Conservation (phyloP, 1,140 invertebrate genomes). For the Drosophila baimaii region DNA sequence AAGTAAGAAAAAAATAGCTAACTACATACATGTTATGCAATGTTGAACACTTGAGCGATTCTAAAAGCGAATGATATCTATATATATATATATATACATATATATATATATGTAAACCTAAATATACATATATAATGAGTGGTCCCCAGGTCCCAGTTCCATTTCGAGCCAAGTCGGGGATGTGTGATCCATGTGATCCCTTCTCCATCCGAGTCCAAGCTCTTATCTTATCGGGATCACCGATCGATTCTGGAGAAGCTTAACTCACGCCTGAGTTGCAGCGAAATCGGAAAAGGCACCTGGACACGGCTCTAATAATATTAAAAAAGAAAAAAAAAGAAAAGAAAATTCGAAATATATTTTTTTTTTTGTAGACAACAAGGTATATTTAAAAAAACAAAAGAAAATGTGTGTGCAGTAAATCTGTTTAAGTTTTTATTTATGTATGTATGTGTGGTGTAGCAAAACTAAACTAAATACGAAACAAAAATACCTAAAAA, state of each 20-base stretch:
- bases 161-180: slow-evolving; percentile 4
- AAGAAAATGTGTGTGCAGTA: slow-evolving; percentile 76
- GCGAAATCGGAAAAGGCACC: slow-evolving; percentile 1
- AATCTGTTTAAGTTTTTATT: slow-evolving; percentile 82
- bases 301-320: slow-evolving; percentile 3
- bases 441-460: slow-evolving; percentile 74
- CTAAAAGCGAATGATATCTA: slow-evolving; percentile 52
- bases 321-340: slow-evolving; percentile 22
- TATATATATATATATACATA: slow-evolving; percentile 32
- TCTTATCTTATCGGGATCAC: slow-evolving; percentile 24
- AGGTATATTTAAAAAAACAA: slow-evolving; percentile 43
- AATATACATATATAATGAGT: slow-evolving; percentile 16
- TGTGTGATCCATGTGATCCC: not conserved
- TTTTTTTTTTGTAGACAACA: slow-evolving; percentile 70
- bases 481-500: slow-evolving; percentile 41
- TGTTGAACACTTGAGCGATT: slow-evolving; percentile 74
- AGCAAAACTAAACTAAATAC: slow-evolving; percentile 58
- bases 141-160: slow-evolving; percentile 7
- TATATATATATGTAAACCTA: slow-evolving; percentile 27
- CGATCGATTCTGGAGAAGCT: not conserved
- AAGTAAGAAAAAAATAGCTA: slow-evolving; percentile 55
- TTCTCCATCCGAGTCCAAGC: not conserved
- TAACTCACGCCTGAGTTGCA: not conserved
- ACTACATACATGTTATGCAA: slow-evolving; percentile 60
- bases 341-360: slow-evolving; percentile 50